These are phyloP conservation scores for Chloroceryle inda DNA, from an alignment of 2,797 vertebrate species.

Conservation along the genomic window DNA sequence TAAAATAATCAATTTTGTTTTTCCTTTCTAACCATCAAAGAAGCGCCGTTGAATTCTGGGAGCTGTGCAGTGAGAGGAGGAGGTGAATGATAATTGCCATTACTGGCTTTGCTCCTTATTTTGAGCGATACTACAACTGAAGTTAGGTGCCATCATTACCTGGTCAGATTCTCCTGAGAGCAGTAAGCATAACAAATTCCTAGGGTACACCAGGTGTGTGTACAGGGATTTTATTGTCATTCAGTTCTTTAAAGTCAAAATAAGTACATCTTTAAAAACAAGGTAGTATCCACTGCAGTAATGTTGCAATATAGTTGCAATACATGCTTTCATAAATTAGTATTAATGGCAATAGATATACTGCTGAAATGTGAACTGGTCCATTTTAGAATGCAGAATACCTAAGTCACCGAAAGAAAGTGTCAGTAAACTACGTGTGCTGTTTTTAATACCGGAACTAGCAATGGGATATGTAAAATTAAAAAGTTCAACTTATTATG, in stretches of 20 bases:
- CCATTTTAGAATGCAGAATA: not conserved
- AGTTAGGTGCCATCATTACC: conserved; percentile 6
- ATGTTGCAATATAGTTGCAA: not conserved
- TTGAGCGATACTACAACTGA: not conserved
- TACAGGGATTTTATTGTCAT: not conserved
- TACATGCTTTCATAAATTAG: not conserved
- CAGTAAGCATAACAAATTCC: not conserved
- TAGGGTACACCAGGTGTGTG: not conserved
- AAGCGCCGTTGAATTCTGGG: conserved; percentile 15
- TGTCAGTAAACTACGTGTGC: not conserved
- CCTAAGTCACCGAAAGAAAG: not conserved
- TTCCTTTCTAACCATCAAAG: conserved; percentile 60
- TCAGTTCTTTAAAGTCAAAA: not conserved
- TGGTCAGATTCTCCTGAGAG: conserved; percentile 7
- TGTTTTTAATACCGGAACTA: not conserved
- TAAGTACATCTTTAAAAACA: not conserved
- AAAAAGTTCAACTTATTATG: not conserved
- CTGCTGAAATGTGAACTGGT: not conserved
- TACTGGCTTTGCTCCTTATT: not conserved
- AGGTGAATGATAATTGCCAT: conserved; percentile 51
- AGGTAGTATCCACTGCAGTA: not conserved
- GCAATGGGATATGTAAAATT: not conserved
- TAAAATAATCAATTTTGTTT: conserved; percentile 73
- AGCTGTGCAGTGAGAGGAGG: not conserved
- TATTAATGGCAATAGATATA: not conserved